phyloP scores from a whole-genome alignment of 2,113 vertebrate genomes.

The Delphinus delphis region DNA sequence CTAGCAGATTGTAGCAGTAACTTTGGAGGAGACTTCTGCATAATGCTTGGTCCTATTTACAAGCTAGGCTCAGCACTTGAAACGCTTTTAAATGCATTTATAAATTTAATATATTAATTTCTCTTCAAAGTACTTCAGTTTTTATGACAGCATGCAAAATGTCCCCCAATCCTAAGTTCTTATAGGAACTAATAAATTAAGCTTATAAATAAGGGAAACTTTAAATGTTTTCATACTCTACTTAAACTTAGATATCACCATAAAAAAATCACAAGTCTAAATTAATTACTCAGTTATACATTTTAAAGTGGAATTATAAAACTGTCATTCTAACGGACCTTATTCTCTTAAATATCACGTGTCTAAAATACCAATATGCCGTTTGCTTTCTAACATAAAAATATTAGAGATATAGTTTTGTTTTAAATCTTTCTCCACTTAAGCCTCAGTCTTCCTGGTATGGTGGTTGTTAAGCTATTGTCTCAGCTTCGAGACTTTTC shows the following conservation, averaged over 20 bases:
- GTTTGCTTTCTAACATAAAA: neutral
- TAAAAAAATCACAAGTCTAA: conserved; percentile 31
- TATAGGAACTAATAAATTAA: conserved; percentile 27
- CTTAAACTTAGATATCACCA: conserved; percentile 43
- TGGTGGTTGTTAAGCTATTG: neutral
- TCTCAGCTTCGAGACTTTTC: neutral
- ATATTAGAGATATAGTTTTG: neutral
- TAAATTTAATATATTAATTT: conserved; percentile 28
- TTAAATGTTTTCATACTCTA: conserved; percentile 4
- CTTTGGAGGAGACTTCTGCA: neutral
- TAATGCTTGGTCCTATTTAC: conserved; percentile 19
- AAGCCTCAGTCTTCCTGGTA: neutral
- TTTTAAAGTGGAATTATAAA: conserved; percentile 55
- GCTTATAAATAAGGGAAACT: conserved; percentile 39
- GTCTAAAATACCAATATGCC: neutral
- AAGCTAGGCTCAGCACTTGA: conserved; percentile 36
- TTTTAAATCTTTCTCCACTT: neutral
- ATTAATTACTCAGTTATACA: conserved; percentile 29
- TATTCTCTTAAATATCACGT: neutral
- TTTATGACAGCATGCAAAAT: conserved; percentile 53
- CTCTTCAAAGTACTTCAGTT: neutral
- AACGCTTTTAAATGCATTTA: conserved; percentile 21
- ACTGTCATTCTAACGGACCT: neutral
- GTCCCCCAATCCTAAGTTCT: neutral
- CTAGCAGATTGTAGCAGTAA: neutral